phyloP scores from a whole-genome alignment of 2,797 vertebrate genomes.

The Cottoperca gobio region DNA sequence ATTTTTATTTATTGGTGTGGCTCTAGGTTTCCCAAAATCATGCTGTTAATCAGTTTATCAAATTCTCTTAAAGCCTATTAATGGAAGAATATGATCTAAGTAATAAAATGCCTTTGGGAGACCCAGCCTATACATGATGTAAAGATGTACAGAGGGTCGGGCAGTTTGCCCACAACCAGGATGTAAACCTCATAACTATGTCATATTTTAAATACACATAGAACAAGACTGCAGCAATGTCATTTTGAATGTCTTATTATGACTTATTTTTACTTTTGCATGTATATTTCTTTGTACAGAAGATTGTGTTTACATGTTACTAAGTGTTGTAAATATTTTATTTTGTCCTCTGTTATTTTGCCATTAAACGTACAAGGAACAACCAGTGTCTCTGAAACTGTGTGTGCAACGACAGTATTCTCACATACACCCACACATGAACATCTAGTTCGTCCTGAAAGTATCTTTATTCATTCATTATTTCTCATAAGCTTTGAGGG shows the following conservation, averaged over 20 bases:
- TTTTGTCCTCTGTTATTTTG: slow-evolving; percentile 97
- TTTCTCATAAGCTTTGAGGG: slow-evolving; percentile 26
- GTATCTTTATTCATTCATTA: not conserved
- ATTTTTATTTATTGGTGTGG: slow-evolving; percentile 78
- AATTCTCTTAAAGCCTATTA: slow-evolving; percentile 33
- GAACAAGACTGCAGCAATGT: slow-evolving; percentile 82
- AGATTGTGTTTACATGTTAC: slow-evolving; percentile 93
- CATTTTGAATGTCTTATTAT: slow-evolving; percentile 85
- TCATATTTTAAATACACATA: slow-evolving; percentile 88
- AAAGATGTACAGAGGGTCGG: slow-evolving; percentile 85
- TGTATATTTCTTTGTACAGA: slow-evolving; percentile 99
- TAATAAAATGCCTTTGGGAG: slow-evolving; percentile 68
- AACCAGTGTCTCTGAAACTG: slow-evolving; percentile 17
- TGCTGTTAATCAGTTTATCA: slow-evolving; percentile 40
- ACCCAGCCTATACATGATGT: slow-evolving; percentile 70
- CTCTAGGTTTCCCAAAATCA: slow-evolving; percentile 66
- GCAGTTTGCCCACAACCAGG: slow-evolving; percentile 58
- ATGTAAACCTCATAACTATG: slow-evolving; percentile 85
- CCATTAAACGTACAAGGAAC: slow-evolving; percentile 96
- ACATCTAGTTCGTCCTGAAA: slow-evolving; percentile 11
- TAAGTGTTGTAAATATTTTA: slow-evolving; percentile 96
- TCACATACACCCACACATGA: not conserved
- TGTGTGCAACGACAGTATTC: not conserved
- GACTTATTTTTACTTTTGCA: slow-evolving; percentile 91
- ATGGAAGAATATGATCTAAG: slow-evolving; percentile 36